Base-by-base conservation (phyloP, 2,113 vertebrate species). In the Percina caprodes region DNA sequence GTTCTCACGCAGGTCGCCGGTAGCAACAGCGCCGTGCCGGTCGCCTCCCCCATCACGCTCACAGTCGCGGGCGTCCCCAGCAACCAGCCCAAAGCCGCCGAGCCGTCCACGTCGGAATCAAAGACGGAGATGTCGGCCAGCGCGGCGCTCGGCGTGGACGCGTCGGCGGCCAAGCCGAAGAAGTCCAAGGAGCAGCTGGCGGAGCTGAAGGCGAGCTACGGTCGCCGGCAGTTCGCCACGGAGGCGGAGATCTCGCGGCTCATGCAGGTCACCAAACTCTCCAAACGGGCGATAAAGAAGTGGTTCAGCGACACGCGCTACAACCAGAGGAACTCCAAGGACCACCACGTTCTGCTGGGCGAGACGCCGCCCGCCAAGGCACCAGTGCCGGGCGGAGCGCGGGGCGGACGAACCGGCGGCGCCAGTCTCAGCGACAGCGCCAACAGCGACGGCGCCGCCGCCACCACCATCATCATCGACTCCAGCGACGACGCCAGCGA, bases 221-320 rank as follows among this genome's bases (percentile, higher is more conserved):
- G 97, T 81, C 95, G 97, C 89, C 94, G 97, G 84, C 98, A 98
- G 83, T 98, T 98, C 77, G 98, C 98, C 85, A 96, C 95, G 0
- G 97, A 99, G 89, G 96, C 95, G 0, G 98, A 99, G 94, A 98
- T 99, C 1, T 92, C 96, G 19, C 93, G 98, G 11, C 96, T 99
- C 69, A 99, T 99, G 97, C 97, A 96, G 93, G 95, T 96, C 84
- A 99, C 98, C 0, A 96, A 96, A 15, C 94, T 99, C 74, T 98
- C 98, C 6, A 99, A 99, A 89, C 97, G 97, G 6, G 98, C 99
- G 59, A 99, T 99, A 86, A 99, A 99, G 90, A 99, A 99, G 82
- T 99, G 98, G 98, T 99, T 99, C 92, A 99, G 98, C 0, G 98
- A 99, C 87, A 99, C 98, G 0, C 95, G 98, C 70, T 99, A 99